Percentiles rank a stretch among this genome's conserved stretches.
phyloP scores from a whole-genome alignment of 2,113 vertebrate genomes.

The Casuarius casuarius region DNA sequence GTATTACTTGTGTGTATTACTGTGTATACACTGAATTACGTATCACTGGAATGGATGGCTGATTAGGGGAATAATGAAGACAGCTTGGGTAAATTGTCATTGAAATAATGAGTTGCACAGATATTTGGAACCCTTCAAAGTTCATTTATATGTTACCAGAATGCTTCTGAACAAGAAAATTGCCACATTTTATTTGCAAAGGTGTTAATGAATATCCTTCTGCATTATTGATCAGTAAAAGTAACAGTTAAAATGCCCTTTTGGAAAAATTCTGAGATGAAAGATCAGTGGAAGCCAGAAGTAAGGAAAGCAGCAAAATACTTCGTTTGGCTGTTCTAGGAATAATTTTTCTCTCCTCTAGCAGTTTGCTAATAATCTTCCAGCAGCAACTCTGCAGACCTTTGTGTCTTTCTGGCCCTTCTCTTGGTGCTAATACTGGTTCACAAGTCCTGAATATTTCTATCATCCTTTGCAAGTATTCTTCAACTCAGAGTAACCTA shows the following conservation, averaged over 20 bases:
- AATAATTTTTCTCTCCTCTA: neutral
- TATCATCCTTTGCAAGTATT: neutral
- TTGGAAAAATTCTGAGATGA: neutral
- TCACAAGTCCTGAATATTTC: neutral
- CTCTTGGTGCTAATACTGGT: neutral
- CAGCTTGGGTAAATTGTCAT: neutral
- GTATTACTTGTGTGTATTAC: neutral
- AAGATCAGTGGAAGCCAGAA: neutral
- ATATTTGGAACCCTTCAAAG: neutral
- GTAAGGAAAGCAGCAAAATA: neutral
- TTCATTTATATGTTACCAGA: neutral
- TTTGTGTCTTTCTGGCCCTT: neutral
- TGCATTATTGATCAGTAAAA: neutral
- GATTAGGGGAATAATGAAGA: neutral
- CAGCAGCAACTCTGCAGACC: neutral
- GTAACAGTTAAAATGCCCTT: neutral
- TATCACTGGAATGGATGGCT: neutral
- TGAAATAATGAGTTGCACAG: neutral
- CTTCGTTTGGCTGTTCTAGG: fast-evolving
- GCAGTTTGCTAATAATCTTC: neutral
- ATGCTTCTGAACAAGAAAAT: neutral
- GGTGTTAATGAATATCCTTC: neutral
- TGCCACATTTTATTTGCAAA: neutral
- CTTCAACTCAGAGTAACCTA: no score
- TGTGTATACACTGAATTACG: neutral